Conservation (phyloP, 2,113 vertebrate species). For the Mola mola region DNA sequence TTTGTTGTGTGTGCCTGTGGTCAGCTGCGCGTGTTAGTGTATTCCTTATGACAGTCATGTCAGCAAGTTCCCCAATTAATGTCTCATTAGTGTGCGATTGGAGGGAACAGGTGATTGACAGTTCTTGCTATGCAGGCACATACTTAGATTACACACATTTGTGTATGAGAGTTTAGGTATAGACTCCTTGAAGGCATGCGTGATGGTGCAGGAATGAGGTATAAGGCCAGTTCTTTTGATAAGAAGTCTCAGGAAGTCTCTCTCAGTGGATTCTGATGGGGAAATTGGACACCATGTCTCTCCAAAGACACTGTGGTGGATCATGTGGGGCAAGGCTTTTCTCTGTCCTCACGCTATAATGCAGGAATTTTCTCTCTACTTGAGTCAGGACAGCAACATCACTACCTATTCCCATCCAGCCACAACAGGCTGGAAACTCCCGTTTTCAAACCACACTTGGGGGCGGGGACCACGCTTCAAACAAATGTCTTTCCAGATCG, state of each 20-base stretch:
- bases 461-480: no score
- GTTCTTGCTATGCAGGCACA: slow-evolving; percentile 26
- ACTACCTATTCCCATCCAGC: background rate
- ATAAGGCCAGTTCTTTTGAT: no score
- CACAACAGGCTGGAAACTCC: background rate
- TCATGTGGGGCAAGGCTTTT: background rate
- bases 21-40: slow-evolving; percentile 21
- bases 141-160: slow-evolving; percentile 10
- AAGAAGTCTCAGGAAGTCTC: no score
- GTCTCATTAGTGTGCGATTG: slow-evolving; percentile 64
- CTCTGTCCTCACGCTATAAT: background rate
- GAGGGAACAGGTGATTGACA: slow-evolving; percentile 67
- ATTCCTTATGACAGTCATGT: slow-evolving; percentile 58
- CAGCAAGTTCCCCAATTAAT: slow-evolving; percentile 71
- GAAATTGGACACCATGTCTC: no score
- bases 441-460: no score
- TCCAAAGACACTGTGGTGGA: background rate
- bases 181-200: background rate
- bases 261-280: background rate
- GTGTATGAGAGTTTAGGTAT: slow-evolving; percentile 28
- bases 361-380: background rate
- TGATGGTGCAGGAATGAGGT: no score
- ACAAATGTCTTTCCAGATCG: no score
- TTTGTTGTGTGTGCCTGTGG: slow-evolving; percentile 34
- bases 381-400: background rate